These are phyloP conservation scores for Dolichopus griseipennis DNA, from an alignment of 2,888 invertebrate genomes.

Conservation along the genomic window DNA sequence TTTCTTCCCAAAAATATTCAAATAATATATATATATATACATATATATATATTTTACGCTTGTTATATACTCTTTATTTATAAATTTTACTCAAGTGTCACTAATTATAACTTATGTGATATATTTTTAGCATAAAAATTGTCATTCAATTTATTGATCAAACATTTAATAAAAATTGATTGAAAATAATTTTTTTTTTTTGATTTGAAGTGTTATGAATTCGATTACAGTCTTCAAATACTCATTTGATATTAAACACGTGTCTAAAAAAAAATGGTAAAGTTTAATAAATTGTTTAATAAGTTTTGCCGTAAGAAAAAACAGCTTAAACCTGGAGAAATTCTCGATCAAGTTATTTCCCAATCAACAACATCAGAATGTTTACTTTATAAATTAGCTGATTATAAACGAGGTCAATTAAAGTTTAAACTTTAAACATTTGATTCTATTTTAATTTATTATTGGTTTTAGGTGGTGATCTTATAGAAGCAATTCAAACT, in stretches of 20 bases:
- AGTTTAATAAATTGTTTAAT: conserved; percentile 35
- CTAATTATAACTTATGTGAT: background rate
- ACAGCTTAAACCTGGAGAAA: conserved; percentile 56
- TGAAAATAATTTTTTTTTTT: too few species aligned
- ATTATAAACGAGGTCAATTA: conserved; percentile 72
- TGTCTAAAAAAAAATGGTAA: background rate
- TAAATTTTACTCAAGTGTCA: background rate
- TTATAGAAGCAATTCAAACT: conserved; percentile 76
- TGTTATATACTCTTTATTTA: background rate
- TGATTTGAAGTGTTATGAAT: too few species aligned
- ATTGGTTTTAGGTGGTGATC: conserved; percentile 58
- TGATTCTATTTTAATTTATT: conserved; percentile 15
- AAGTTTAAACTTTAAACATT: conserved; percentile 5
- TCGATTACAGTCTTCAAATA: too few species aligned
- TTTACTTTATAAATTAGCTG: conserved; percentile 75
- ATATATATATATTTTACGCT: too few species aligned
- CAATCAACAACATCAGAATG: conserved; percentile 73
- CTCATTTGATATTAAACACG: too few species aligned
- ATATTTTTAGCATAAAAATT: background rate
- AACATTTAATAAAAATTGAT: background rate
- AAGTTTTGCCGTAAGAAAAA: conserved; percentile 41
- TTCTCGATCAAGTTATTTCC: conserved; percentile 81
- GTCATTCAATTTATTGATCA: background rate
- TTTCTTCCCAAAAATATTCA: too few species aligned
- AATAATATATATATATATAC: too few species aligned